Percentiles rank a stretch among this genome's conserved stretches.
phyloP scores from a whole-genome alignment of 2,888 invertebrate genomes.

The Drosophila affinis region DNA sequence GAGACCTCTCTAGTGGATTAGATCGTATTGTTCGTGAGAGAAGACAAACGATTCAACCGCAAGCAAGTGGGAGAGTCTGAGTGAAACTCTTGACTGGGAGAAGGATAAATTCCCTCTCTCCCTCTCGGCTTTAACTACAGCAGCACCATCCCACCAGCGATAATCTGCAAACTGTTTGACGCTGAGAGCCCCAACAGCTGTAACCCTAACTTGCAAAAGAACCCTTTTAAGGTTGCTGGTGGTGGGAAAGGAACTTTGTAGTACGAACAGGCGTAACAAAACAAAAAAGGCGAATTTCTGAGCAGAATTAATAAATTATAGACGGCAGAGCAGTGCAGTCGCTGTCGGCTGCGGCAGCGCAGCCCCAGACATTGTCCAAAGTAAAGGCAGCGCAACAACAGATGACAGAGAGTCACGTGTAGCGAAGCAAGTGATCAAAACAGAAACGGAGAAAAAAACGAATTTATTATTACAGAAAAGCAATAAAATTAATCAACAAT shows the following conservation, averaged over 20 bases:
- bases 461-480: conserved; percentile 79
- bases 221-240: conserved; percentile 11
- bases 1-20: not conserved
- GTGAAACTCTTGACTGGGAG: not conserved
- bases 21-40: not conserved
- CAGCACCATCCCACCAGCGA: not conserved
- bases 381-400: conserved; percentile 48
- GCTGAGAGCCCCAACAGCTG: not conserved
- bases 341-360: conserved; percentile 24
- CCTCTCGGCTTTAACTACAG: not conserved
- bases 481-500: conserved; percentile 80
- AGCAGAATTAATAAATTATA: conserved; percentile 76
- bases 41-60: not conserved
- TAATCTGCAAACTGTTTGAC: not conserved
- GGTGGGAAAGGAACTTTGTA: conserved; percentile 43
- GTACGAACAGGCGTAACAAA: conserved; percentile 70
- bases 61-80: not conserved
- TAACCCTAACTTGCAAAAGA: conserved; percentile 17
- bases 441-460: conserved; percentile 78
- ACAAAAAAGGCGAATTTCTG: conserved; percentile 64
- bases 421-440: conserved; percentile 75
- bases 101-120: not conserved
- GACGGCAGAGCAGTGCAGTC: conserved; percentile 52
- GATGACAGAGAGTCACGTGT: conserved; percentile 68
- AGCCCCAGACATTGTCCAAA: conserved; percentile 63